These are phyloP conservation scores for Neodiprion pinetum DNA, from an alignment of 1,140 invertebrate genomes.

Conservation along the genomic window DNA sequence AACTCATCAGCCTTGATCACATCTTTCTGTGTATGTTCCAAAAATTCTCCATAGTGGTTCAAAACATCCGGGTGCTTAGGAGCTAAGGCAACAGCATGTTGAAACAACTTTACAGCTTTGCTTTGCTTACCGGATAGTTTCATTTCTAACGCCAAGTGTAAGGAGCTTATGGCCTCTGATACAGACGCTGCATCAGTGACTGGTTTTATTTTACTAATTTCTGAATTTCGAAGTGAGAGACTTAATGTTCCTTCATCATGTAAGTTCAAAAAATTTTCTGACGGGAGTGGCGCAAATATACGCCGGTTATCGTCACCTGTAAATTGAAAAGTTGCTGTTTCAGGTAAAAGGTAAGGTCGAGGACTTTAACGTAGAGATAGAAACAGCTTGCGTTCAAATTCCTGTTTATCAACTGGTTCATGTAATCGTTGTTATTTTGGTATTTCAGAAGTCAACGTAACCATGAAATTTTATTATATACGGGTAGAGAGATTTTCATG, in stretches of 20 bases:
- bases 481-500: background rate
- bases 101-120: constrained; percentile 87
- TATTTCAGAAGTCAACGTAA: background rate
- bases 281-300: constrained; percentile 45
- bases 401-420: too few relatives aligned
- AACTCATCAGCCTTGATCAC: constrained; percentile 89
- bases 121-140: constrained; percentile 80
- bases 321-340: constrained; percentile 18
- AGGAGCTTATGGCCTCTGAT: constrained; percentile 80
- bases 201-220: constrained; percentile 30
- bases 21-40: constrained; percentile 87
- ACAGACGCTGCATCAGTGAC: constrained; percentile 48
- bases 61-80: constrained; percentile 92
- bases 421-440: background rate
- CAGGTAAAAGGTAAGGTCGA: background rate
- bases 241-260: constrained; percentile 48
- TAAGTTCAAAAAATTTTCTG: constrained; percentile 43
- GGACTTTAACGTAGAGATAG: constrained; percentile 8
- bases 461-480: background rate
- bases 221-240: constrained; percentile 30
- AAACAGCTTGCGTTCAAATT: constrained; percentile 10
- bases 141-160: constrained; percentile 86
- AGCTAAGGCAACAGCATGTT: constrained; percentile 88
- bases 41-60: constrained; percentile 92
- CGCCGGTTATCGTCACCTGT: constrained; percentile 32